Percentiles rank a stretch among this genome's conserved stretches.
phyloP scores from a whole-genome alignment of 2,888 invertebrate genomes.

The Liposcelis brunnea region DNA sequence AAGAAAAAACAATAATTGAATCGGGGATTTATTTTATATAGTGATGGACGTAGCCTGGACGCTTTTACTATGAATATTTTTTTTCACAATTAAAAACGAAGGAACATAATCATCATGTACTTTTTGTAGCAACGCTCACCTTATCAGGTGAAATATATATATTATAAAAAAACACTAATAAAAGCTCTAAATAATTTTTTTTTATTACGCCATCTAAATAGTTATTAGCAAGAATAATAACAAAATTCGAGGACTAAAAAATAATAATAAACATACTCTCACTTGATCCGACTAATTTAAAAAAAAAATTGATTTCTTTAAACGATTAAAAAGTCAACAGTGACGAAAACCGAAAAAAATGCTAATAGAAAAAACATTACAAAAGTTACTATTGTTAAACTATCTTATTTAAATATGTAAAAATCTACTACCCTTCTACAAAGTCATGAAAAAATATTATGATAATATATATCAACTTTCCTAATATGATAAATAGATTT shows the following conservation, averaged over 20 bases:
- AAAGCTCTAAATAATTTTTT: too few species aligned
- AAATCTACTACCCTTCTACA: slow-evolving; percentile 1
- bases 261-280: too few species aligned
- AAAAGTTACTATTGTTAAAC: slow-evolving; percentile 4
- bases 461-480: neutral
- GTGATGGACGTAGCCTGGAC: slow-evolving; percentile 12
- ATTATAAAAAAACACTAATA: slow-evolving; percentile 1
- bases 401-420: slow-evolving; percentile 3
- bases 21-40: slow-evolving; percentile 17
- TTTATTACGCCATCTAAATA: too few species aligned
- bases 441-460: slow-evolving; percentile 10
- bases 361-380: slow-evolving; percentile 9
- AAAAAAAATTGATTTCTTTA: too few species aligned
- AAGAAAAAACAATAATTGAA: slow-evolving; percentile 15
- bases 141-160: slow-evolving; percentile 3
- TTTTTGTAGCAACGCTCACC: slow-evolving; percentile 1
- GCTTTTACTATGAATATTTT: too few species aligned
- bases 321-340: neutral
- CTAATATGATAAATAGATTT: neutral
- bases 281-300: too few species aligned
- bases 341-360: neutral
- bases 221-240: too few species aligned
- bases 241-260: too few species aligned
- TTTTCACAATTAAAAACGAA: slow-evolving; percentile 4
- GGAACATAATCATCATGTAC: slow-evolving; percentile 5